These are phyloP conservation scores for Hyposoter didymator DNA, from an alignment of 2,888 invertebrate species.

Conservation along the genomic window DNA sequence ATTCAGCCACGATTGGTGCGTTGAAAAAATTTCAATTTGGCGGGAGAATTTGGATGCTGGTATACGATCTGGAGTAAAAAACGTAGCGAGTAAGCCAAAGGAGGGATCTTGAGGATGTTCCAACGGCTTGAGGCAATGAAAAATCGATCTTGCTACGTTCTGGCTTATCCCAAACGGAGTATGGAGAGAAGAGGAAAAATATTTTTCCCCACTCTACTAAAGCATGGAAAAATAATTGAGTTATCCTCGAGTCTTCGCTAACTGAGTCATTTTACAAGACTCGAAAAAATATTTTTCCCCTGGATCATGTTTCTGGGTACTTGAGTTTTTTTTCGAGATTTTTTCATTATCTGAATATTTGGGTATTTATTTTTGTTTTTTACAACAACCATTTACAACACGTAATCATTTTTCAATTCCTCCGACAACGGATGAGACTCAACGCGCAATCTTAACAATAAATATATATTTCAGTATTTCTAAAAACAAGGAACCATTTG, in stretches of 20 bases:
- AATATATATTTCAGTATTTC: slow-evolving; percentile 1
- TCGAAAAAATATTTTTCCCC: background rate
- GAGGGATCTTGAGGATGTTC: slow-evolving; percentile 3
- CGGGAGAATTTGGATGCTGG: slow-evolving; percentile 12
- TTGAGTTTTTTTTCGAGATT: background rate
- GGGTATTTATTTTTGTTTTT: background rate
- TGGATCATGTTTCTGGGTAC: background rate
- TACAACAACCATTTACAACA: slow-evolving; percentile 25
- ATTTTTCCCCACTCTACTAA: background rate
- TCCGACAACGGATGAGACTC: background rate
- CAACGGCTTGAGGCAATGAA: slow-evolving; percentile 8
- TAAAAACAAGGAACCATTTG: slow-evolving; percentile 6
- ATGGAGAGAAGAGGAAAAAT: slow-evolving; percentile 4
- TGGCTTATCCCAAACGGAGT: background rate
- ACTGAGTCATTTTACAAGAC: background rate
- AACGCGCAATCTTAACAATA: slow-evolving; percentile 15
- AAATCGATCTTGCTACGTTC: slow-evolving; percentile 25
- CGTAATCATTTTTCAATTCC: background rate
- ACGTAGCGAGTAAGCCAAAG: slow-evolving; percentile 1
- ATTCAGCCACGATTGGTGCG: background rate
- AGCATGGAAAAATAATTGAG: slow-evolving; percentile 14
- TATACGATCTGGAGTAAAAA: slow-evolving; percentile 2
- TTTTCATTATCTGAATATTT: background rate
- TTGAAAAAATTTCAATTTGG: background rate
- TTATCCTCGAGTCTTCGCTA: background rate